phyloP scores from a whole-genome alignment of 2,797 vertebrate species.

The Hoplostethus mediterraneus region DNA sequence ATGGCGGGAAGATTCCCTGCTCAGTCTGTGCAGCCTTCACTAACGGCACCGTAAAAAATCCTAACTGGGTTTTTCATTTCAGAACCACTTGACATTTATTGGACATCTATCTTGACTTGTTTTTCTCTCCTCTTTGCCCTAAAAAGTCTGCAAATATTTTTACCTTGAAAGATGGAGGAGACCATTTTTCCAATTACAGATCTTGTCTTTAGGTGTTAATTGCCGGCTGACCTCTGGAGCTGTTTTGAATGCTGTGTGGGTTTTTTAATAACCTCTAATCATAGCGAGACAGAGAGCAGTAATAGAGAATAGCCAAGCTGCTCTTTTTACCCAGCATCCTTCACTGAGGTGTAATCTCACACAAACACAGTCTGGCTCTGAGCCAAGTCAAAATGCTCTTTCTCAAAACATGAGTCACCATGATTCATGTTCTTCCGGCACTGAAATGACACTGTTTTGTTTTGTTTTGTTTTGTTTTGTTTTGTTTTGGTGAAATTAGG shows the following conservation, averaged over 20 bases:
- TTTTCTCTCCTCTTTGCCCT: conserved; percentile 1
- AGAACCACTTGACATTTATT: conserved; percentile 64
- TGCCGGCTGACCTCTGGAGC: conserved; percentile 70
- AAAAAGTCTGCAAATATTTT: conserved; percentile 50
- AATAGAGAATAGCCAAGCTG: conserved; percentile 55
- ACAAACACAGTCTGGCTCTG: conserved; percentile 30
- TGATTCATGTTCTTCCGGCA: conserved; percentile 58
- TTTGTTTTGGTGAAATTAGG: conserved; percentile 53
- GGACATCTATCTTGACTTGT: conserved; percentile 55
- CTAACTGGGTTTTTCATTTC: conserved; percentile 36
- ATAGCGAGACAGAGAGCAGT: conserved; percentile 58
- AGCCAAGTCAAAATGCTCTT: conserved; percentile 47
- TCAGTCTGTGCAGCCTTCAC: conserved; percentile 8
- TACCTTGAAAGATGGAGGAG: conserved; percentile 48
- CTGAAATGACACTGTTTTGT: conserved; percentile 34
- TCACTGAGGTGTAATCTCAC: conserved; percentile 71
- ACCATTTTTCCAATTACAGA: conserved; percentile 75
- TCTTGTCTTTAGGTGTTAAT: conserved; percentile 79
- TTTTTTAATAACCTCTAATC: conserved; percentile 77
- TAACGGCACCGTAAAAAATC: conserved; percentile 3
- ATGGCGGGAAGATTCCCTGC: conserved; percentile 9
- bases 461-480: conserved; percentile 48
- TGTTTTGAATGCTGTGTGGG: conserved; percentile 42
- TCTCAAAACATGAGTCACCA: conserved; percentile 33
- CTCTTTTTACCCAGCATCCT: conserved; percentile 59